Evolutionary conservation across 2,113 vertebrate genomes (phyloP).

Genomic region (Datnioides undecimradiatus): DNA sequence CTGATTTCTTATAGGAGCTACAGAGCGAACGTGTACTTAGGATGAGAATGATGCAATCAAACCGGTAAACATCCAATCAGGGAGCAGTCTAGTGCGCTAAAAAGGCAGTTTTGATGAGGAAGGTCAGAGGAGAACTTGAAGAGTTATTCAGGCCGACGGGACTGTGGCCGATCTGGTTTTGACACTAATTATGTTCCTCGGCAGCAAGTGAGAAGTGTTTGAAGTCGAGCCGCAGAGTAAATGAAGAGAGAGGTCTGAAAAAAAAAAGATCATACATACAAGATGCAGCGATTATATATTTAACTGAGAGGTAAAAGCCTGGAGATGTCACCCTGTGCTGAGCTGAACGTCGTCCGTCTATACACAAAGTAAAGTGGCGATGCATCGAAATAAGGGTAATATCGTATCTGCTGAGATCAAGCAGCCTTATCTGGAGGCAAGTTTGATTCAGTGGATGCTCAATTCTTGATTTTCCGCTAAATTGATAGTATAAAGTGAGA

Average conservation of each 20-base stretch:
- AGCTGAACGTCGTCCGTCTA: neutral
- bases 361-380: neutral
- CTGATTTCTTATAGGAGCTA: neutral
- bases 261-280: too few species aligned
- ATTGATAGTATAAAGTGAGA: neutral
- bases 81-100: neutral
- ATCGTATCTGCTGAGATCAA: neutral
- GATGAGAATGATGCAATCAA: slow-evolving; percentile 24
- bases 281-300: neutral
- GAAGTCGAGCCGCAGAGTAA: neutral
- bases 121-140: slow-evolving; percentile 6
- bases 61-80: slow-evolving; percentile 40
- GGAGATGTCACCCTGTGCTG: neutral
- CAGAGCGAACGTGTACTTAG: neutral
- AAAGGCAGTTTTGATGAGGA: slow-evolving; percentile 17
- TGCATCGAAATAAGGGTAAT: neutral
- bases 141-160: slow-evolving; percentile 5
- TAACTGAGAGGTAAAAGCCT: neutral
- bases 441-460: neutral
- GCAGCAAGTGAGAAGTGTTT: neutral
- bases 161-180: neutral
- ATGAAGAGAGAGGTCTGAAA: neutral
- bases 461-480: neutral
- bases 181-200: neutral
- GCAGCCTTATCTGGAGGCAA: neutral